Evolutionary conservation across 2,797 vertebrate species (phyloP), one percentile per base, ranked within the genome.

Genomic region (Okamejei kenojei): DNA sequence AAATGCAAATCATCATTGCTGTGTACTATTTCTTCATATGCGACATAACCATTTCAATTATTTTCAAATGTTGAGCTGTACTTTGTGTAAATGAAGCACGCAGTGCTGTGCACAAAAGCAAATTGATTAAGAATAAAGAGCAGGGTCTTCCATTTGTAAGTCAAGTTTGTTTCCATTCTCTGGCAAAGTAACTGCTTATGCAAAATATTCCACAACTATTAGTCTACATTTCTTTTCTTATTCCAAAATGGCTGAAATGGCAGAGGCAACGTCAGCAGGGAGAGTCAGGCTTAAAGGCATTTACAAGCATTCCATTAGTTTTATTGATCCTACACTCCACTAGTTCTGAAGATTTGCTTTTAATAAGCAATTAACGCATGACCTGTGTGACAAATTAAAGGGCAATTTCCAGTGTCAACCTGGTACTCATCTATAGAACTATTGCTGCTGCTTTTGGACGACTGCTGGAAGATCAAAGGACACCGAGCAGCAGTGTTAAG

Each of bases 341-440:
- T 84, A 26, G 23, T 26, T 65, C 63, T 88, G n/a, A 15, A 68
- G 61, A 65, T 68, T 32, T 88, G n/a, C 61, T 63, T 88, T 88
- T 65, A 68, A 88, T 88, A 88, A 88, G 84, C 61, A 88, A 88
- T 63, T 88, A n/a, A n/a, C 13, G 7, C 58, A 61, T 29, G 54
- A 61, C 35, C 35, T 90, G 86, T 71, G 19, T 90, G 86, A 26
- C 65, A 38, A 90, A 71, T 84, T 17, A 90, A 71, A 71, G 54
- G 19, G 9, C 21, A 71, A 26, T 90, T 71, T 90, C 86, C 35
- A 90, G 86, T 11, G 19, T 90, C 65, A 71, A 8, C 17, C 13
- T 88, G 29, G 61, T 65, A n/a, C 61, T 88, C 61, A 32, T 61
- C 58, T 88, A 9, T 7, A 32, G 8, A 21, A 29, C 21, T 10